Base-by-base conservation (phyloP, 2,888 invertebrate species). In the Steinernema carpocapsae region DNA sequence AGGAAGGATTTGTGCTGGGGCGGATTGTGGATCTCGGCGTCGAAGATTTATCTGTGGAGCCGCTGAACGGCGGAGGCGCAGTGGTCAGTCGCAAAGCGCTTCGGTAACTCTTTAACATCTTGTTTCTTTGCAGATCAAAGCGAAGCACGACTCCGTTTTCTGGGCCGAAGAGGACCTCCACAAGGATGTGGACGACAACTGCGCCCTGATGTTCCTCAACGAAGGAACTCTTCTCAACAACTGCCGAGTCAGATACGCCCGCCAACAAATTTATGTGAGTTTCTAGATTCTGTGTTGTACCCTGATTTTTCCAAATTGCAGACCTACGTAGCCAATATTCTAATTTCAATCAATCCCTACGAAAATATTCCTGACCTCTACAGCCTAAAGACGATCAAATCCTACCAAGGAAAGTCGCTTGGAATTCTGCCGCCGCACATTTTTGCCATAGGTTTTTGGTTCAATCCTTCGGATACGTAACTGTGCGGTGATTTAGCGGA, bases 271-370 rank as follows among this genome's bases (percentile, higher is more conserved):
- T 88, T 97, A 97, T 90, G 96, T 96, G 91, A 93, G 94, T 92
- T 3, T 26, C 0, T n/a, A n/a, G n/a, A n/a, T n/a, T n/a, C n/a
- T n/a, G n/a, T n/a, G n/a, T 37, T 37, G 37, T 10, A 37, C 3
- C 37, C 10, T 37, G 37, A 37, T 3, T 10, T 37, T 37, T 10
- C 10, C 3, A 37, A 37, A 37, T 91, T 91, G 48, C 91, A 97
- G 96, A 95, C 96, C 14, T 99, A 95, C 89, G 97, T 97, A 78
- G 97, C 97, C 6, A 99, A 99, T 88, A 99, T 99, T 87, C 91
- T 99, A 84, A 93, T 97, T 83, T 97, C 97, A 14, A 93, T 99
- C 71, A 99, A 99, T 90, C 97, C 97, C 0, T 99, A 99, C 89
- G 93, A 93, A 89, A 94, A 95, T 88, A 93, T 99, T 71, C 92